Base-by-base conservation (phyloP, 1,140 invertebrate species). In the Pseudomyrmex pallidus region DNA sequence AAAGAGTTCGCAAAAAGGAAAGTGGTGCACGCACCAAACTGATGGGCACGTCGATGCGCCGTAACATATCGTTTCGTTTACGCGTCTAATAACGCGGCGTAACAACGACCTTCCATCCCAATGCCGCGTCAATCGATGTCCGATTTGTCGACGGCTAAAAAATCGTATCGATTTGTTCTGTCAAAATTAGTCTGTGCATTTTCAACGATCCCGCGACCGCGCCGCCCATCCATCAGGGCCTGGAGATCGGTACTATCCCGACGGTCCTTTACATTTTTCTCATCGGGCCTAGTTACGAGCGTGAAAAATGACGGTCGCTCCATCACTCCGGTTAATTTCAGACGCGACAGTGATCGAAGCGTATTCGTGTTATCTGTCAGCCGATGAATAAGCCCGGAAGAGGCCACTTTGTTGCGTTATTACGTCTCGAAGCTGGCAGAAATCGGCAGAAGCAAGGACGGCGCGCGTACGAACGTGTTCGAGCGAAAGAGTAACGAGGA, bases 271-370 rank as follows among this genome's bases (percentile, higher is more conserved):
- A 46, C 61, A 78, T 83, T 70, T 62, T 82, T 85, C 83, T 73
- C 83, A 73, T 66, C 44, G 76, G 25, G 83, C 20, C 74, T 85
- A 67, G 74, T 87, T 82, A 74, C 70, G 54, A 70, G 54, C 61
- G 63, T 87, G 85, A 87, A 85, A 85, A 83, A 85, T 82, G 67
- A 77, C 77, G 63, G 20, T 0, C 84, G 84, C 48, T 82, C 61
- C 70, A 87, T 85, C 86, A 85, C 61, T 12, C 73, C 77, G 68
- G 54, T 62, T 72, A 82, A 85, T 85, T 85, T 85, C 54, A 44
- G 48, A 15, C 77, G 83, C 77, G 83, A 85, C 83, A 85, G 77
- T 82, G 77, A 85, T 85, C 77, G 83, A 85, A 74, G 68, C 25
- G 74, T 68, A 67, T 62, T 59, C 82, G 78, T 54, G 61, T 52